phyloP scores from a whole-genome alignment of 1,140 invertebrate genomes.

The Radopholus similis region DNA sequence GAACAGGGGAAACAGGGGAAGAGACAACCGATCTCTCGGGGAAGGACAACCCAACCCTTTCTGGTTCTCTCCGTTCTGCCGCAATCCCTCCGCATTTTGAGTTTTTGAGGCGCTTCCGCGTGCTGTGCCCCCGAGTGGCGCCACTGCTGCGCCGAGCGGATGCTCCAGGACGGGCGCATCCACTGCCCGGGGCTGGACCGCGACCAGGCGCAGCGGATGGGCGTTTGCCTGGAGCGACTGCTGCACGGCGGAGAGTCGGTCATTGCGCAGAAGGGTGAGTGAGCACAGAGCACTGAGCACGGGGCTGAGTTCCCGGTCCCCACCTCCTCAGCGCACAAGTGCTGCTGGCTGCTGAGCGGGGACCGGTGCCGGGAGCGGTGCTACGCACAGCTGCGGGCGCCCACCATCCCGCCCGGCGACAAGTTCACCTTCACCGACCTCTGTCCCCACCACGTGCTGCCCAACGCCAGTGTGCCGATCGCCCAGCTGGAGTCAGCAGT shows the following conservation, averaged over 20 bases:
- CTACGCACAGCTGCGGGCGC: background rate
- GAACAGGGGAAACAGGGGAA: too few relatives aligned
- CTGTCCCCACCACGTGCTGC: background rate
- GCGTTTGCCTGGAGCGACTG: background rate
- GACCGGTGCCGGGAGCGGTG: constrained; percentile 1
- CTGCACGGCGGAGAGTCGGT: background rate
- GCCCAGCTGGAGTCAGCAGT: background rate
- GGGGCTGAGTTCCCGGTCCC: background rate
- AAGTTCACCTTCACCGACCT: constrained; percentile 1
- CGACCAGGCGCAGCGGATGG: background rate
- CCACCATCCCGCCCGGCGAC: background rate
- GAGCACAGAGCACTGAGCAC: too few relatives aligned
- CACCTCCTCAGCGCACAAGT: background rate
- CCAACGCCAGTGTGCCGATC: background rate
- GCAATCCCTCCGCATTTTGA: too few relatives aligned
- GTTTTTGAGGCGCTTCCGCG: background rate
- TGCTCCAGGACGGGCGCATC: background rate
- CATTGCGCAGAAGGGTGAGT: background rate
- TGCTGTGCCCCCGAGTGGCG: background rate
- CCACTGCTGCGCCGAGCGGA: background rate
- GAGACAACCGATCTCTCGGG: too few relatives aligned
- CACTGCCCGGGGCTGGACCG: background rate
- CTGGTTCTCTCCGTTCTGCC: too few relatives aligned
- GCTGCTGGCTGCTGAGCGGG: constrained; percentile 1
- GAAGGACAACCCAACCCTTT: too few relatives aligned